Base-by-base conservation (phyloP, 2,113 vertebrate genomes). In the Brevimyrus niger region DNA sequence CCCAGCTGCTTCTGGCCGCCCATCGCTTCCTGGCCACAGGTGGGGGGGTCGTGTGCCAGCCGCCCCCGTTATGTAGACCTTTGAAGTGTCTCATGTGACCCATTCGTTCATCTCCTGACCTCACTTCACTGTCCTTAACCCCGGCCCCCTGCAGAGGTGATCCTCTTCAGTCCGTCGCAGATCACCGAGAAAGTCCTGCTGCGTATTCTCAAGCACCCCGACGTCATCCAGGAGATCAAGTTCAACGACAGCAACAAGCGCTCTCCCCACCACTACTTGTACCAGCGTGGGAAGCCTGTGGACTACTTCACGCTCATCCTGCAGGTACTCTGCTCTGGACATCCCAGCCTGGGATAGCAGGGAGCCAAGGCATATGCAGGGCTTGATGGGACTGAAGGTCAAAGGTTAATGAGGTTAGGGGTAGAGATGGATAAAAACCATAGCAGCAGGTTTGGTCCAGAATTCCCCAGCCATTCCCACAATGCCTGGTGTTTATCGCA, bases 21-120 rank as follows among this genome's bases (percentile, higher is more conserved):
- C 98, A 99, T 90, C 97, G 98, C 90, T 99, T 99, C 94, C 95
- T 99, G 73, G 96, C 97, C 42, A 98, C 98, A 0, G 98, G 98
- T 99, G 90, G 93, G 95, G 31, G 35, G n/a, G 61, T 31, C 61
- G 3, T 31, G 61, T 31, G 61, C 61, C 61, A 4, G n/a, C 61
- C n/a, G 9, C n/a, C 31, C n/a, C n/a, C 9, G n/a, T 69, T 4
- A 31, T 13, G 3, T 31, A 13, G 10, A 31, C 27, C 27, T 31
- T 31, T 31, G 10, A 13, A 69, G n/a, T 69, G 27, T 69, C 61
- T 69, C 17, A 3, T 38, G 42, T 80, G 31, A 19, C 35, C 15
- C 73, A 19, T 80, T 42, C 31, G 15, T 80, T 80, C 35, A 80
- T 80, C 35, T 42, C 73, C 35, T 17, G 73, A 1, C n/a, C 38